These are phyloP conservation scores for Lasioglossum lativentre DNA, from an alignment of 2,888 invertebrate species.

Conservation along the genomic window DNA sequence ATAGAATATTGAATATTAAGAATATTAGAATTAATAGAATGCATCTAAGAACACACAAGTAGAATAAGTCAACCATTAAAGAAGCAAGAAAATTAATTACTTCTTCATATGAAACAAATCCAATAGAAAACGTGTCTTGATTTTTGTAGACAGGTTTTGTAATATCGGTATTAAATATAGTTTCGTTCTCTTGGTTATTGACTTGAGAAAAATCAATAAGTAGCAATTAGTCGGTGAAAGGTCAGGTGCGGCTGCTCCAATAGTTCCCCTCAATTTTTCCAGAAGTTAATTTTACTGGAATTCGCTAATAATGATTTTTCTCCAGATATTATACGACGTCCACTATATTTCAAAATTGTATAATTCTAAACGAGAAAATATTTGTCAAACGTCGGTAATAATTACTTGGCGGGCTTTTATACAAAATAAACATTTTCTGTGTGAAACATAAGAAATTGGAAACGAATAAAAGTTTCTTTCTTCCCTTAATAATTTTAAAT, in stretches of 20 bases:
- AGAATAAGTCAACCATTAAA: not conserved
- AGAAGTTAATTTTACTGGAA: not conserved
- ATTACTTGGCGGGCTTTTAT: not conserved
- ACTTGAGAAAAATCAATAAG: not conserved
- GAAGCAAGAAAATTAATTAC: not conserved
- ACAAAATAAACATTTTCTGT: not conserved
- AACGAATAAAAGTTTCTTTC: not conserved
- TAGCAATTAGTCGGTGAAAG: not conserved
- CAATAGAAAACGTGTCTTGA: not conserved
- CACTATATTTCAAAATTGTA: not conserved
- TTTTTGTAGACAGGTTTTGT: not conserved
- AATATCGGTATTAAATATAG: not conserved
- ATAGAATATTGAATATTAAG: too few species aligned
- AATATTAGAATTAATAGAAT: too few species aligned
- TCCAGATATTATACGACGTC: not conserved
- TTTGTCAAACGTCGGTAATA: not conserved
- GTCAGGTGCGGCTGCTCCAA: not conserved
- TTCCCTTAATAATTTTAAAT: not conserved
- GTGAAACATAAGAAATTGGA: not conserved
- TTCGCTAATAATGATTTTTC: not conserved
- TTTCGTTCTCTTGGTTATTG: not conserved
- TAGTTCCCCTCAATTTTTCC: not conserved
- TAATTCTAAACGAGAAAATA: not conserved
- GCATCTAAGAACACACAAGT: too few species aligned
- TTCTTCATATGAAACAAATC: not conserved